Percentiles rank a stretch among this genome's conserved stretches.
Evolutionary conservation across 2,888 invertebrate species (phyloP).

Genomic region (Itoplectis maculator): DNA sequence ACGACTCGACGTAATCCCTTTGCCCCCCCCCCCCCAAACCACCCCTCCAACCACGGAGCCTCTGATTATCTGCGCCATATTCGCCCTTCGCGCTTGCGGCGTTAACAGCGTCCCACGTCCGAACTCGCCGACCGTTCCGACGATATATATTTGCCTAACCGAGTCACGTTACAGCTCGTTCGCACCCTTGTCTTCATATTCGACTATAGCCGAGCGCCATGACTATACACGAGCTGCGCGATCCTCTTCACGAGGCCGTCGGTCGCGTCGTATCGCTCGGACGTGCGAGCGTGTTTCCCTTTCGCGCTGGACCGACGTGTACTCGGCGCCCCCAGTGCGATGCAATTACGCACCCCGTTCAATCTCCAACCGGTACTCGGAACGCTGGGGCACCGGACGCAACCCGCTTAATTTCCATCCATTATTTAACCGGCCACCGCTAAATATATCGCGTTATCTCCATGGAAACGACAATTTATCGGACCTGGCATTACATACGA

Average conservation of each 20-base stretch:
- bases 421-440: not conserved
- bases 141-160: conserved; percentile 12
- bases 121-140: not conserved
- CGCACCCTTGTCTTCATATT: conserved; percentile 3
- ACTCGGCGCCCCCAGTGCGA: not conserved
- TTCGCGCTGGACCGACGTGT: not conserved
- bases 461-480: not conserved
- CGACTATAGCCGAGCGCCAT: no score
- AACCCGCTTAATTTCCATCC: not conserved
- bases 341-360: conserved; percentile 1
- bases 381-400: not conserved
- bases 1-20: not conserved
- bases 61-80: not conserved
- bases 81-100: not conserved
- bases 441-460: not conserved
- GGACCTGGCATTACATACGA: not conserved
- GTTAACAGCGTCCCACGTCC: conserved; percentile 12
- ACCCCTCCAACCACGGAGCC: not conserved
- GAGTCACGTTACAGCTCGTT: conserved; percentile 10
- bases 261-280: conserved; percentile 13
- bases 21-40: not conserved
- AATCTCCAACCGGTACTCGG: not conserved
- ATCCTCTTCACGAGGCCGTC: not conserved
- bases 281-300: conserved; percentile 10
- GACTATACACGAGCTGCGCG: not conserved